These are phyloP conservation scores for Lasioglossum vierecki DNA, from an alignment of 2,888 invertebrate genomes.

Conservation along the genomic window DNA sequence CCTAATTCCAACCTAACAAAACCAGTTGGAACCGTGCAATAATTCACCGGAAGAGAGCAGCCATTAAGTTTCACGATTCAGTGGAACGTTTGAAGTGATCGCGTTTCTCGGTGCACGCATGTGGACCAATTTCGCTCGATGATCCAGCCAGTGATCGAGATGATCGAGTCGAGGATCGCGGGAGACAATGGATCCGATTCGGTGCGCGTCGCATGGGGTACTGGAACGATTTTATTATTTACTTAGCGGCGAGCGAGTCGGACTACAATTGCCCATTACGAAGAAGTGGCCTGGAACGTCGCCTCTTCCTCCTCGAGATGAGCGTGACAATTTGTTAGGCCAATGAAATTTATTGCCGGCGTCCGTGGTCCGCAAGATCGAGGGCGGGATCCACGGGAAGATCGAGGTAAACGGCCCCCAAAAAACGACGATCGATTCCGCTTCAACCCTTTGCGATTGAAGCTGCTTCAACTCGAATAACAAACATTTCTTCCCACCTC, in stretches of 20 bases:
- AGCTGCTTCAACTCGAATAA: too few relatives aligned
- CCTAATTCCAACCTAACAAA: not conserved
- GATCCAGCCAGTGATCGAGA: not conserved
- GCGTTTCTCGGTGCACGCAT: not conserved
- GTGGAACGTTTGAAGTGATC: not conserved
- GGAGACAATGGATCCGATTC: conserved; percentile 13
- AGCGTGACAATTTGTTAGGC: conserved; percentile 68
- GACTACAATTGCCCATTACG: conserved; percentile 76
- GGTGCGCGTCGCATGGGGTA: conserved; percentile 27
- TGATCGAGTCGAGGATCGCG: not conserved
- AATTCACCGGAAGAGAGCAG: not conserved
- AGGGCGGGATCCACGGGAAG: not conserved
- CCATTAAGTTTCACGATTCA: conserved; percentile 1
- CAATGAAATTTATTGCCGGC: conserved; percentile 70
- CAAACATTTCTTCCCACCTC: too few relatives aligned
- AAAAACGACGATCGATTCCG: not conserved
- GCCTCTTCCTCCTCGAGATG: conserved; percentile 71
- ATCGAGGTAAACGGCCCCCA: not conserved
- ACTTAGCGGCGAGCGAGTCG: conserved; percentile 70
- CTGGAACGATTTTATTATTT: conserved; percentile 73
- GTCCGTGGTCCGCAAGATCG: conserved; percentile 56
- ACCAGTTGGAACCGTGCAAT: not conserved
- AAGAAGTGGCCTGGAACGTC: conserved; percentile 67
- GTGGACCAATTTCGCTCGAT: not conserved
- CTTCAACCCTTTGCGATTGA: too few relatives aligned